A percentile compares a stretch with the other conserved stretches of the same genome.
Conservation (phyloP, 2,797 vertebrate genomes). For the Limnodromus scolopaceus region DNA sequence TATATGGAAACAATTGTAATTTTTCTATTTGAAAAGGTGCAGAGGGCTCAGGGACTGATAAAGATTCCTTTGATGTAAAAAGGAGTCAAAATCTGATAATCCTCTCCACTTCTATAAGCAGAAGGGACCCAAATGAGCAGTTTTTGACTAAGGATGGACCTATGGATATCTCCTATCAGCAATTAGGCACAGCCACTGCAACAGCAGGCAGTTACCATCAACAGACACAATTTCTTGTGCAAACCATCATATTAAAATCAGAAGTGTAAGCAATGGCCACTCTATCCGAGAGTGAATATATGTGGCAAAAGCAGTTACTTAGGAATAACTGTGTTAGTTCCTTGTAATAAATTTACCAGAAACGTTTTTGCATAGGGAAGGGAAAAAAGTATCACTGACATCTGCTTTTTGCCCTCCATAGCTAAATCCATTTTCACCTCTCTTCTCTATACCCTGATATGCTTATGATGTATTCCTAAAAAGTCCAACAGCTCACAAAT, state of each 20-base stretch:
- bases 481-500: slow-evolving; percentile 2
- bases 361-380: neutral
- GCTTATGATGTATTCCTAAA: slow-evolving; percentile 27
- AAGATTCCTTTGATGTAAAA: neutral
- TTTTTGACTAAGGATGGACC: neutral
- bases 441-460: neutral
- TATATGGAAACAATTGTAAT: neutral
- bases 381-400: neutral
- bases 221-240: neutral
- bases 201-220: neutral
- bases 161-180: neutral
- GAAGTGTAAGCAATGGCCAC: neutral
- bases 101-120: neutral
- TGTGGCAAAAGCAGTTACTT: neutral
- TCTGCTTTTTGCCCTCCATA: neutral
- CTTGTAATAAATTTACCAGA: neutral
- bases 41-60: neutral
- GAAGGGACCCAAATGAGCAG: neutral
- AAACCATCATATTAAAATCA: neutral
- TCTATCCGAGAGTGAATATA: neutral
- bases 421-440: slow-evolving; percentile 19
- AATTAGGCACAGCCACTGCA: neutral
- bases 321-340: neutral
- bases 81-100: neutral
- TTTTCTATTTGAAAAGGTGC: neutral